Evolutionary conservation across 2,888 invertebrate species (phyloP).

Genomic region (Morinoia aosen): DNA sequence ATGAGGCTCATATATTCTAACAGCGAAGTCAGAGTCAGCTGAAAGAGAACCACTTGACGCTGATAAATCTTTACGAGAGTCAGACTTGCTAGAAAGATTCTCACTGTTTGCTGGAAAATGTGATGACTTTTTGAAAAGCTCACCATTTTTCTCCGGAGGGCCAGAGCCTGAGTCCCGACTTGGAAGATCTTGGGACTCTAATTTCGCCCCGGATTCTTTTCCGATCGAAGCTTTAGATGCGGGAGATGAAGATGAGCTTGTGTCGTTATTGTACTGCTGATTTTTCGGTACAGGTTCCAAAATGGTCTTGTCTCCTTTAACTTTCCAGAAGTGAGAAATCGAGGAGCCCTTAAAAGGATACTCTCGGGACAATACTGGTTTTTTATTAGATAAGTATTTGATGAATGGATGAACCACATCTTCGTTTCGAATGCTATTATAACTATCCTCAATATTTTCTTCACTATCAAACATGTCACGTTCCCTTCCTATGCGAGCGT

Average conservation of each 20-base stretch:
- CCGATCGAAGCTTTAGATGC: background rate
- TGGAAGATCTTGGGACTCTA: background rate
- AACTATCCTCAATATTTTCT: background rate
- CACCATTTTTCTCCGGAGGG: background rate
- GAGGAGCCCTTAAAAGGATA: background rate
- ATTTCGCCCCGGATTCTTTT: background rate
- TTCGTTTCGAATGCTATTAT: background rate
- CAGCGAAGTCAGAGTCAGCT: background rate
- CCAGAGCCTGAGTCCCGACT: background rate
- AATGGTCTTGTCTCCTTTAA: background rate
- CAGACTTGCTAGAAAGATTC: background rate
- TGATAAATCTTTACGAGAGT: constrained; percentile 4
- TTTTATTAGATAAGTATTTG: background rate
- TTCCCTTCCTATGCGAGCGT: background rate
- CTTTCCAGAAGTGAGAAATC: background rate
- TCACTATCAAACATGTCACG: background rate
- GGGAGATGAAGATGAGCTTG: background rate
- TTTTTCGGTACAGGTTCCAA: constrained; percentile 10
- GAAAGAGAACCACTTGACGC: constrained; percentile 4
- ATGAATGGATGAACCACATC: background rate
- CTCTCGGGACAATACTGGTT: background rate
- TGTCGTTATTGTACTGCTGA: background rate
- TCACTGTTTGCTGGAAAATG: constrained; percentile 10
- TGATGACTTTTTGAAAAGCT: background rate
- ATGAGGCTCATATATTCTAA: constrained; percentile 17